Evolutionary conservation across 2,797 vertebrate genomes (phyloP), one percentile per base, ranked within the genome.

Genomic region (Rhincodon typus): DNA sequence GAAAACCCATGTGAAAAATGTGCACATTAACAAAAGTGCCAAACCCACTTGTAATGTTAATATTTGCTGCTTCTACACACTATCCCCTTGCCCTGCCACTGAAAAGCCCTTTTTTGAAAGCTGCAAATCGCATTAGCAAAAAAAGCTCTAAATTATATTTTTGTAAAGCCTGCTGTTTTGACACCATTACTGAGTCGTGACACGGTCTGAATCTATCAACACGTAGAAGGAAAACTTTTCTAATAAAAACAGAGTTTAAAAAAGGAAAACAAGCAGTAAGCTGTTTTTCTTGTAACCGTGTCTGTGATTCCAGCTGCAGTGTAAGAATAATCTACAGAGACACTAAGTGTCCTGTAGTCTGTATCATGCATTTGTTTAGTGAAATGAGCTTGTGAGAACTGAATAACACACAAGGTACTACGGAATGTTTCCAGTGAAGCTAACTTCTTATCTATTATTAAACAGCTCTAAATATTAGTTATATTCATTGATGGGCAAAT

Each of bases 261-360:
- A 69, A 93, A 69, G 38, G 66, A 93, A 93, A 93, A 93, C 42
- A 93, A 93, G 90, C 62, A 69, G 62, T 93, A 93, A 93, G 66
- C n/a, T 93, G 62, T 93, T 93, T 93, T 69, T 93, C 90, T 93
- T 69, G 90, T 93, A 93, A 93, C 62, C 62, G 23, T 67, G 90
- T 93, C 90, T 93, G 62, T 93, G 90, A 42, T 93, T 93, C n/a
- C 90, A 93, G 90, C 90, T 93, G 90, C 90, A 93, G 66, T 42
- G n/a, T 42, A 42, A 69, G 90, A 93, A 93, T 93, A 93, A 93
- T 69, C n/a, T 67, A 66, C n/a, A 21, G n/a, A 66, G 38, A 66
- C 2, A n/a, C 42, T 66, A 93, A 38, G n/a, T 93, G 66, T 38
- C 90, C 69, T 42, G 66, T 69, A 69, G 66, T n/a, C 66, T 93